Evolutionary conservation across 1,140 invertebrate species (phyloP).

Genomic region (Zaprionus inermis): DNA sequence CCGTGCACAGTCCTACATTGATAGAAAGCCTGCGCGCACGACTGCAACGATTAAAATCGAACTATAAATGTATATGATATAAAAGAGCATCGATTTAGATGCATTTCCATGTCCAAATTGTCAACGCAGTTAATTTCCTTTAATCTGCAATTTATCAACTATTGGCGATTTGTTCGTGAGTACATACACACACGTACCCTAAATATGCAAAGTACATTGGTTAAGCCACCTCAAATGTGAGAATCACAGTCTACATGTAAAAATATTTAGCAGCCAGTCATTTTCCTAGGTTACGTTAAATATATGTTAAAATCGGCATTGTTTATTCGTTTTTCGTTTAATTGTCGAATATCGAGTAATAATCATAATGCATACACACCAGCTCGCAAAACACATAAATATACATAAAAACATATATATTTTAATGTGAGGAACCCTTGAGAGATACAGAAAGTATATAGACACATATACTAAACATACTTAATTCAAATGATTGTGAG

Average conservation of each 20-base stretch:
- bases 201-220: conserved; percentile 61
- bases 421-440: conserved; percentile 21
- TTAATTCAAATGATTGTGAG: conserved; percentile 82
- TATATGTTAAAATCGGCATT: conserved; percentile 43
- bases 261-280: conserved; percentile 63
- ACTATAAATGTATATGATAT: conserved; percentile 60
- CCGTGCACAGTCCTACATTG: conserved; percentile 47
- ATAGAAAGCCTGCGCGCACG: conserved; percentile 31
- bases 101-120: conserved; percentile 38
- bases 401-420: conserved; percentile 37
- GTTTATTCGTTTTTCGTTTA: conserved; percentile 61
- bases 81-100: conserved; percentile 62
- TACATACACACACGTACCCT: conserved; percentile 36
- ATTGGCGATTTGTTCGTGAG: conserved; percentile 58
- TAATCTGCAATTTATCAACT: conserved; percentile 66
- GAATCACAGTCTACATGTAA: conserved; percentile 47
- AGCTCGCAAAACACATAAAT: conserved; percentile 13
- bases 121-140: conserved; percentile 51
- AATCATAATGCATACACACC: conserved; percentile 37
- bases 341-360: conserved; percentile 55
- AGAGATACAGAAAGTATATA: conserved; percentile 43
- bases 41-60: conserved; percentile 43
- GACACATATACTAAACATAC: conserved; percentile 62
- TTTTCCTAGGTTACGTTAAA: conserved; percentile 59
- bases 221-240: conserved; percentile 44